A percentile compares a stretch with the other conserved stretches of the same genome.
phyloP scores from a whole-genome alignment of 2,113 vertebrate species.

The Platysteira castanea region DNA sequence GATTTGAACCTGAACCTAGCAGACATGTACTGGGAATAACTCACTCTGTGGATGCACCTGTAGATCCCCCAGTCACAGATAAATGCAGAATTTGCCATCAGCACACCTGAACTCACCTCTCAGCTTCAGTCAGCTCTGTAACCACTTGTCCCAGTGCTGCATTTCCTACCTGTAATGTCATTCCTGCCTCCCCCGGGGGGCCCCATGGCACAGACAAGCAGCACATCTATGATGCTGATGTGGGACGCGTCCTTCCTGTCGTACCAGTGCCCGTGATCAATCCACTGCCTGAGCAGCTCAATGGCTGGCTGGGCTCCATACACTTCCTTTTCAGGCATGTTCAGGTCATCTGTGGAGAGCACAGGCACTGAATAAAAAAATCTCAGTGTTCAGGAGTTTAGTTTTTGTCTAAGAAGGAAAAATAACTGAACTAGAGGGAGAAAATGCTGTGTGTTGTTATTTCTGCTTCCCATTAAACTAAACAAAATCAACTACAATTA shows the following conservation, averaged over 20 bases:
- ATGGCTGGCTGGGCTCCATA: conserved; percentile 93
- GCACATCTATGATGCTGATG: conserved; percentile 78
- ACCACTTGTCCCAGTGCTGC: background rate
- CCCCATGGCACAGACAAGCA: conserved; percentile 88
- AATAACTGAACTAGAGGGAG: background rate
- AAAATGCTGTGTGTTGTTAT: background rate
- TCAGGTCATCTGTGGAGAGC: conserved; percentile 84
- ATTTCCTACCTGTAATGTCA: conserved; percentile 84
- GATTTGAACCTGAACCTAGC: background rate
- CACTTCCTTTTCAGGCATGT: conserved; percentile 92
- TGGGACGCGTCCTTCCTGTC: conserved; percentile 85
- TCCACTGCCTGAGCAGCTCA: conserved; percentile 88
- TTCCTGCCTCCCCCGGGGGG: conserved; percentile 92
- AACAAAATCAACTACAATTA: background rate
- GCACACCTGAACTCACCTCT: background rate
- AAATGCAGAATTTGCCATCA: background rate
- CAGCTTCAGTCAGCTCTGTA: background rate
- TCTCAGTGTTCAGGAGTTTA: background rate
- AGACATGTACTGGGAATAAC: background rate
- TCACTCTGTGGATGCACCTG: background rate
- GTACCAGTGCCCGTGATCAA: conserved; percentile 91
- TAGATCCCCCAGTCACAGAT: background rate
- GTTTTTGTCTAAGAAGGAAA: background rate
- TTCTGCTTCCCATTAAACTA: background rate
- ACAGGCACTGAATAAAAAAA: background rate